A percentile compares a stretch with the other conserved stretches of the same genome.
phyloP scores from a whole-genome alignment of 2,113 vertebrate genomes.

The Sebastes fasciatus region DNA sequence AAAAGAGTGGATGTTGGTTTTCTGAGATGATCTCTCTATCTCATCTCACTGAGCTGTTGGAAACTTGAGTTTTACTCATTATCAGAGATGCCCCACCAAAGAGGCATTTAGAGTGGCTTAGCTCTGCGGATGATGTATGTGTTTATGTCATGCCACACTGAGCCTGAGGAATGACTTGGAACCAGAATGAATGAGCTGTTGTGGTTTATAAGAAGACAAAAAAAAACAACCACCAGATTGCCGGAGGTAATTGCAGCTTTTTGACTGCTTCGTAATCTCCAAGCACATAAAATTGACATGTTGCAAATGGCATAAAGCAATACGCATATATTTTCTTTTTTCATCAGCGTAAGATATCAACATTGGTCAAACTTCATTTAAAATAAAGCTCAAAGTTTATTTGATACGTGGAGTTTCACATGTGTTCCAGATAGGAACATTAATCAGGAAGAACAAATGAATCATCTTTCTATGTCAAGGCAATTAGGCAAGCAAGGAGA shows the following conservation, averaged over 20 bases:
- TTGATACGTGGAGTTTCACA: conserved; percentile 19
- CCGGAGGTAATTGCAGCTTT: conserved; percentile 28
- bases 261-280: conserved; percentile 37
- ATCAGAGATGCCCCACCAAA: conserved; percentile 49
- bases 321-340: not conserved
- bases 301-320: conserved; percentile 5
- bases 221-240: conserved; percentile 13
- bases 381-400: conserved; percentile 35
- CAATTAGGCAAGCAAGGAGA: conserved; percentile 54
- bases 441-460: conserved; percentile 57
- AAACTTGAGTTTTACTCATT: conserved; percentile 34
- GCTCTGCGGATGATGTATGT: conserved; percentile 61
- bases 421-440: conserved; percentile 43
- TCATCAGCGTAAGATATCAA: conserved; percentile 7
- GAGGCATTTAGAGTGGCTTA: conserved; percentile 34
- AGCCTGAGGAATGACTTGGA: conserved; percentile 67
- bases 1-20: conserved; percentile 7
- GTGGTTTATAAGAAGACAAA: conserved; percentile 27
- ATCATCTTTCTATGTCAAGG: conserved; percentile 52
- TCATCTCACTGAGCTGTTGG: conserved; percentile 34
- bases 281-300: conserved; percentile 13
- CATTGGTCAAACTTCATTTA: conserved; percentile 28
- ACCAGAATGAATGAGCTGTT: conserved; percentile 58
- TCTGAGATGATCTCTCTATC: conserved; percentile 9
- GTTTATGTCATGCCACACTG: conserved; percentile 59